These are phyloP conservation scores for Chaetorhynchus papuensis DNA, from an alignment of 2,113 vertebrate species.

Conservation along the genomic window DNA sequence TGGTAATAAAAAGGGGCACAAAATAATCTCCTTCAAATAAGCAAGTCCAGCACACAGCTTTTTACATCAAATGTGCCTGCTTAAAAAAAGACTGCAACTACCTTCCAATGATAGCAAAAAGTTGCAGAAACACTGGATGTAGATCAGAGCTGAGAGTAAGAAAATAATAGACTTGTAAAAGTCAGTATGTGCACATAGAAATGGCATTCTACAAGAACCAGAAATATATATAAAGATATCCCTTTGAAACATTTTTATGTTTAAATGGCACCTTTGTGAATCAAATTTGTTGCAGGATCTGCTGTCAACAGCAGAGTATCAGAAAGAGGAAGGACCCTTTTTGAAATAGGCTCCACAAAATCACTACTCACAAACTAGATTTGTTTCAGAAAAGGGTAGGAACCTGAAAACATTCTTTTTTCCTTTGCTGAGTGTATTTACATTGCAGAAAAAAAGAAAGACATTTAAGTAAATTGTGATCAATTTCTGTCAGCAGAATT, in stretches of 20 bases:
- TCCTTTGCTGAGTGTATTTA: neutral
- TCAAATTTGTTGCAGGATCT: neutral
- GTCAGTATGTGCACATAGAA: neutral
- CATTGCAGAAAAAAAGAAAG: neutral
- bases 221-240: neutral
- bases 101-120: neutral
- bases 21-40: slow-evolving; percentile 6
- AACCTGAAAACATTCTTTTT: neutral
- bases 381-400: neutral
- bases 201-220: neutral
- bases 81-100: neutral
- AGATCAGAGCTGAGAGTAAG: slow-evolving; percentile 5
- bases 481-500: neutral
- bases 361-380: neutral
- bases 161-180: slow-evolving; percentile 34
- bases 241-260: neutral
- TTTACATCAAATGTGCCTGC: neutral
- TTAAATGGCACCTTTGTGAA: neutral
- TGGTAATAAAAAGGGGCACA: neutral
- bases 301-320: neutral
- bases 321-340: neutral
- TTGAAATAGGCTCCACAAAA: neutral
- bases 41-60: neutral
- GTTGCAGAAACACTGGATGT: neutral
- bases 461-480: neutral